Conservation (phyloP, 2,113 vertebrate genomes). For the Caranx melampygus region DNA sequence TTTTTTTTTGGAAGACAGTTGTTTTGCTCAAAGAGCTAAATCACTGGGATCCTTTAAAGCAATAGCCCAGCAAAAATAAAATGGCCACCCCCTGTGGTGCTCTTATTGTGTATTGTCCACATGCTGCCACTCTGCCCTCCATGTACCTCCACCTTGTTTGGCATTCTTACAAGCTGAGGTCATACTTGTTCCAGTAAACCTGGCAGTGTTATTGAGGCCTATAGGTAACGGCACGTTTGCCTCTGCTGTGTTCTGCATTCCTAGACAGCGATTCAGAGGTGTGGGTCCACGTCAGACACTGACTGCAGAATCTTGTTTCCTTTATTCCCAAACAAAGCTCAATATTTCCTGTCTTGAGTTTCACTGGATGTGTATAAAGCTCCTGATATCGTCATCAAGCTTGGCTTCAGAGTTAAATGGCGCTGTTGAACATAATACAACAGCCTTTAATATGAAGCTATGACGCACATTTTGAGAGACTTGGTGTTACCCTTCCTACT, state of each 20-base stretch:
- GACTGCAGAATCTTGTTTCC: conserved; percentile 20
- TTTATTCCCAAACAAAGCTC: conserved; percentile 17
- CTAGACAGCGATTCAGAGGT: conserved; percentile 82
- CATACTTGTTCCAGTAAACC: conserved; percentile 75
- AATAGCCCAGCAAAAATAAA: conserved; percentile 35
- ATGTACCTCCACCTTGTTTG: conserved; percentile 63
- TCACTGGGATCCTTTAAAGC: conserved; percentile 6
- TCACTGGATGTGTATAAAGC: background rate
- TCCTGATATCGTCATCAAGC: conserved; percentile 11
- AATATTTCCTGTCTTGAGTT: background rate
- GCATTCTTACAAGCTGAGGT: conserved; percentile 72
- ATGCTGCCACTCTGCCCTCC: conserved; percentile 52
- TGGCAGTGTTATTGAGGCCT: conserved; percentile 63
- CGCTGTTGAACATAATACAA: too few relatives aligned
- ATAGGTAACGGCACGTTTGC: conserved; percentile 72
- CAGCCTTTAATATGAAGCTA: too few relatives aligned
- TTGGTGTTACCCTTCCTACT: too few relatives aligned
- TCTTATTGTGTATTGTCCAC: conserved; percentile 61
- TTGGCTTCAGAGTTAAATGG: background rate
- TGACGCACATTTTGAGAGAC: background rate
- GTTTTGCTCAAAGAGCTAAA: background rate
- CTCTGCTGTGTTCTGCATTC: conserved; percentile 76
- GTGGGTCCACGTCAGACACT: conserved; percentile 46
- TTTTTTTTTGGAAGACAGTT: conserved; percentile 19
- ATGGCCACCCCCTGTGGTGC: conserved; percentile 27